Base-by-base conservation (phyloP, 2,888 invertebrate species). In the Cephus rjabovi region DNA sequence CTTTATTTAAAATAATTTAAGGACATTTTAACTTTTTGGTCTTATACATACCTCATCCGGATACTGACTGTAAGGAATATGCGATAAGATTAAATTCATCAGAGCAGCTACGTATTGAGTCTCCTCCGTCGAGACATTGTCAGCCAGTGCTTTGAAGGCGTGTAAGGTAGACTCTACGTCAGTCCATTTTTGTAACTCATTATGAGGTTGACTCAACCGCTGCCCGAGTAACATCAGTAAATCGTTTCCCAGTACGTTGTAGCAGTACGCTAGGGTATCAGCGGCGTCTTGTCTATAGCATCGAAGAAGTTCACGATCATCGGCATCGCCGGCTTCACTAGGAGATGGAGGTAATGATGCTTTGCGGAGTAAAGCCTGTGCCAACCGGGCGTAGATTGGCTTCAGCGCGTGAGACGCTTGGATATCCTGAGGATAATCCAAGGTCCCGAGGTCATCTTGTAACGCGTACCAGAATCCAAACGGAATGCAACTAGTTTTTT, bases 401-500 rank as follows among this genome's bases (percentile, higher is more conserved):
- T 95, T 95, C 88, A 98, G 74, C 0, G 84, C 88, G 4, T 83
- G 34, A 0, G 81, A 37, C 0, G 88, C 89, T 30, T 85, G 84
- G 12, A 75, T 84, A 3, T 91, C 90, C 3, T 87, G 33, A 0
- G 90, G 90, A 6, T 83, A 76, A 74, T 91, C 91, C 1, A 91
- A 73, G 1, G 86, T 89, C 0, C 75, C 34, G 1, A 89, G 80
- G 80, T 88, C 91, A 87, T 96, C 97, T 93, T 98, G 98, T 76
- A 98, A 92, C 78, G 96, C 95, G 90, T 97, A 98, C 98, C 98
- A 98, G 91, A 98, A 97, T 4, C 96, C 96, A 92, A 98, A 96
- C 0, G 97, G 95, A 82, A 97, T 94, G 80, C 95, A 96, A 88
- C 98, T 98, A 81, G 96, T 95, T 0, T 95, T 95, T 92, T 98